Base-by-base conservation (phyloP, 2,797 vertebrate species). In the Alauda arvensis region DNA sequence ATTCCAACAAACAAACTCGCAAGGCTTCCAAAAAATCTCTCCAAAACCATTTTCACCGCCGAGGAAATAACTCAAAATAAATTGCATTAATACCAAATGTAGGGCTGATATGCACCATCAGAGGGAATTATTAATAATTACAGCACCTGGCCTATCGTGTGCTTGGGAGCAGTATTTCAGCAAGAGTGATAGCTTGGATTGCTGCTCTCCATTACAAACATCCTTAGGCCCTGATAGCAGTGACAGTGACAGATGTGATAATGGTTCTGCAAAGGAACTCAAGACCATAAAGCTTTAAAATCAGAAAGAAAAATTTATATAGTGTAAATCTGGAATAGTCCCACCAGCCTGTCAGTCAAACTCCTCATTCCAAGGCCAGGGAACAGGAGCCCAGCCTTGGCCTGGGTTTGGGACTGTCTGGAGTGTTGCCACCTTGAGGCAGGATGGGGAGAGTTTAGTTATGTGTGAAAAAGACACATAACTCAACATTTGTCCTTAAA, bases 91-190 rank as follows among this genome's bases (percentile, higher is more conserved):
- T 88, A 59, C 83, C 78, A 92, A 94, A 83, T 49, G 77, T 70
- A 83, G 62, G 52, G 52, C 20, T 14, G 16, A n/a, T 69, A 40
- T 63, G 78, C 29, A 59, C 90, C 78, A 85, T 93, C 74, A 74
- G 77, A 91, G 87, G 77, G 70, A 78, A 87, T 83, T 85, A 90
- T 83, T 92, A 91, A 90, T 91, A 90, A 94, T 81, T 89, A 78
- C 68, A 89, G 87, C 85, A 91, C 91, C 88, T 83, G 93, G 79
- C 48, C 82, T 53, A 57, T 62, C 33, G 40, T 61, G 77, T 91
- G 77, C 77, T 85, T 71, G 86, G 88, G 88, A 92, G 67, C 85
- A 78, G 74, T 81, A 90, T 89, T 93, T 93, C 88, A 91, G 74
- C 70, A 90, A 76, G 88, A 87, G 70, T 18, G 29, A 90, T 74